Base-by-base conservation (phyloP, 23 tunicate species). In the Halocynthia aurantium region DNA sequence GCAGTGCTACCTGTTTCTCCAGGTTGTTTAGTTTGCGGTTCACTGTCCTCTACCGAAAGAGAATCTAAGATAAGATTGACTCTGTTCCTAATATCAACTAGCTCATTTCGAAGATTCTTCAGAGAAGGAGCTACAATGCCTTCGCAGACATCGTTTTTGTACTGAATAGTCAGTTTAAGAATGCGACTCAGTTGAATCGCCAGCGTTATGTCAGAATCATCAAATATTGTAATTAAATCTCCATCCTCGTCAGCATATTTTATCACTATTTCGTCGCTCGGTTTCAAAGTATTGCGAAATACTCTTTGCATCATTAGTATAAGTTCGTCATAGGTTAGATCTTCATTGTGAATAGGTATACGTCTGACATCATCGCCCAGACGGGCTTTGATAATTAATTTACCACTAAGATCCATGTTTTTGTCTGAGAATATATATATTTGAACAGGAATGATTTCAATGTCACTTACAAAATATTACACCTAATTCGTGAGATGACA, bases 181-280 rank as follows among this genome's bases (percentile, higher is more conserved):
- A 92, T 71, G 64, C 98, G 65, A 65, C 88, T 86, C 62, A 92
- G 73, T 67, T 92, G 98, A 18, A 92, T 92, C 6, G 98, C 98
- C 67, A 83, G 84, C 22, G 89, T 86, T 8, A 92, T 92, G 52
- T 92, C 98, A 6, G 98, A 92, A 72, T 92, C 98, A 78, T 92
- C 98, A 68, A 92, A 92, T 44, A 92, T 86, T 73, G 98, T 92
- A 53, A 92, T 92, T 49, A 92, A 67, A 71, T 92, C 98, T 6
- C 88, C 92, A 82, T 92, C 97, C 18, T 92, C 98, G 71, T 92
- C 98, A 1, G 88, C 82, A 83, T 92, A 92, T 69, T 92, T 92
- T 22, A 92, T 78, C 0, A 67, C 62, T 8, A 92, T 80, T 18
- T 92, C 98, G 49, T 92, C 88, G 76, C 83, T 73, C 8, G 88